These are phyloP conservation scores for Hylaeus anthracinus DNA, from an alignment of 1,140 invertebrate genomes.

Conservation along the genomic window DNA sequence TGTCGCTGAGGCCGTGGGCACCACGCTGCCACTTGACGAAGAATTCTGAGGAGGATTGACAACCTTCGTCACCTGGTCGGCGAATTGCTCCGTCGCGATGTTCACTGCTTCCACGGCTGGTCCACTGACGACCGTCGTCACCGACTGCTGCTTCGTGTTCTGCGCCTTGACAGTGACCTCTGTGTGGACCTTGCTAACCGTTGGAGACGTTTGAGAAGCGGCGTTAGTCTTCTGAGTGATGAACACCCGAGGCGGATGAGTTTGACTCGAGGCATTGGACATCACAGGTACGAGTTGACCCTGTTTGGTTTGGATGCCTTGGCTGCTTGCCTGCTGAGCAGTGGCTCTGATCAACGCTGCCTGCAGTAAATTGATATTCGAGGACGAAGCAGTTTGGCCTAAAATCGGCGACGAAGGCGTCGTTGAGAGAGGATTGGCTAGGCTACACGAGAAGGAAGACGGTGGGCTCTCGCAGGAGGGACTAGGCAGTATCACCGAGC, in stretches of 20 bases:
- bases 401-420: slow-evolving; percentile 82
- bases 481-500: slow-evolving; percentile 90
- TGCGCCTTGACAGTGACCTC: slow-evolving; percentile 85
- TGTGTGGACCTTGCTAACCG: slow-evolving; percentile 86
- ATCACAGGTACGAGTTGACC: slow-evolving; percentile 54
- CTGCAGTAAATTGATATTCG: slow-evolving; percentile 84
- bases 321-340: slow-evolving; percentile 74
- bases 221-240: slow-evolving; percentile 79
- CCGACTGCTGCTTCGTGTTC: slow-evolving; percentile 79
- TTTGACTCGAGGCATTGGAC: slow-evolving; percentile 77
- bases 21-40: slow-evolving; percentile 72
- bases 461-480: slow-evolving; percentile 88
- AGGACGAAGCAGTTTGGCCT: slow-evolving; percentile 73
- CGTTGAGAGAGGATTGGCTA: slow-evolving; percentile 79
- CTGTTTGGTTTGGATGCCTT: slow-evolving; percentile 6
- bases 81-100: slow-evolving; percentile 61
- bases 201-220: slow-evolving; percentile 78
- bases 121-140: slow-evolving; percentile 82
- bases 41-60: slow-evolving; percentile 70
- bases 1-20: slow-evolving; percentile 70
- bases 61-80: slow-evolving; percentile 26
- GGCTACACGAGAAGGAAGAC: slow-evolving; percentile 83
- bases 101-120: slow-evolving; percentile 77
- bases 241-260: slow-evolving; percentile 78
- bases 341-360: slow-evolving; percentile 86